Evolutionary conservation across 2,888 invertebrate genomes (phyloP).

Genomic region (Cephus nigrinus): DNA sequence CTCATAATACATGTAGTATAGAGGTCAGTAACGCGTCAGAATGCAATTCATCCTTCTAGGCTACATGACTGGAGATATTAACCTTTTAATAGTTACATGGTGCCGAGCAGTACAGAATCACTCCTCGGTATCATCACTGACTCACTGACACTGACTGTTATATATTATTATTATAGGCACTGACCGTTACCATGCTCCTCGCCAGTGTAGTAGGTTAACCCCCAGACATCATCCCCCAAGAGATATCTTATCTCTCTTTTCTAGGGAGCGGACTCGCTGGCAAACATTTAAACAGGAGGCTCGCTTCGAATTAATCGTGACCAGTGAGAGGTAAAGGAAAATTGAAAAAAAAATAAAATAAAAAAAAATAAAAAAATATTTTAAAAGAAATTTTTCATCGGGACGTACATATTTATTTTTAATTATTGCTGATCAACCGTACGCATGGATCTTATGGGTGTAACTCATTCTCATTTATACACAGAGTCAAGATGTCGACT

Average conservation of each 20-base stretch:
- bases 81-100: constrained; percentile 22
- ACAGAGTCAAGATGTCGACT: not conserved
- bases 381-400: no score
- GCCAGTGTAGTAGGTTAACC: not conserved
- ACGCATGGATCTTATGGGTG: not conserved
- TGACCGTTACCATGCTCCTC: not conserved
- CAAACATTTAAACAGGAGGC: not conserved
- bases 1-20: not conserved
- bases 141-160: not conserved
- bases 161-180: not conserved
- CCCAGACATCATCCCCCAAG: not conserved
- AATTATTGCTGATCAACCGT: not conserved
- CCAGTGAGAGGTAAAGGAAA: no score
- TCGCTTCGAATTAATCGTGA: not conserved
- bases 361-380: no score
- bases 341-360: no score
- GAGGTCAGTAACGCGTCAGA: constrained; percentile 1
- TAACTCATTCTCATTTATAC: not conserved
- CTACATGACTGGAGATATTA: constrained; percentile 20
- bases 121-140: not conserved
- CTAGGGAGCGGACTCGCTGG: not conserved
- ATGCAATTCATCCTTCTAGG: constrained; percentile 14
- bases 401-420: not conserved
- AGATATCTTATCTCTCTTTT: not conserved
- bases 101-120: not conserved